Evolutionary conservation across 2,113 vertebrate genomes (phyloP), one percentile per base, ranked within the genome.

Genomic region (Dunckerocampus dactyliophorus): DNA sequence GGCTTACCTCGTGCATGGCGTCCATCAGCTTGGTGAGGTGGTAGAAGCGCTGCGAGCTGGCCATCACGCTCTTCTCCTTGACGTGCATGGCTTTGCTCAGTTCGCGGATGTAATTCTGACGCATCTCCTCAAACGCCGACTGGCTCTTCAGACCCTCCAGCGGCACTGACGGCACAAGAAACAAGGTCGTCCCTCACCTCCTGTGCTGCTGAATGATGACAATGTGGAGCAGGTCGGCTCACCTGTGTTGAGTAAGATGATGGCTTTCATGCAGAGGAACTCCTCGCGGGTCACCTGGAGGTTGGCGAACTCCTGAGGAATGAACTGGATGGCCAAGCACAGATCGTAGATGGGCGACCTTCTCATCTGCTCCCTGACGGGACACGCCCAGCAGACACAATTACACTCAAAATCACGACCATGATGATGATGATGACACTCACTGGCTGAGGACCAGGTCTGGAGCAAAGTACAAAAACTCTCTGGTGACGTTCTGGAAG

Each of bases 211-310:
- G 24, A 47, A 12, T 48, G 13, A 2, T 48, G 16, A 48, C 7
- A 8, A 16, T 2, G 47, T 20, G 7, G 17, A 2, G 15, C 13
- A 3, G 11, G 12, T 3, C 2, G n/a, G 17, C 54, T 42, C 34
- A 99, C 97, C 95, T 81, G 95, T 99, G 82, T 92, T 98, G 62
- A 99, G 93, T 37, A 99, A 90, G 37, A 99, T 89, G 71, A 99
- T 85, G 52, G 94, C 95, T 88, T 99, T 99, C 97, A 99, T 99
- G 83, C 96, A 99, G 2, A 99, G 93, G 67, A 95, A 99, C 75
- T 99, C 97, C 74, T 99, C 95, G 0, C 91, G 93, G 74, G 88
- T 93, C 37, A 98, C 92, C 83, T 98, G 95, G 48, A 99, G 91
- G 71, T 93, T 95, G 22, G 94, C 85, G 76, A 99, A 96, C 88